phyloP scores from a whole-genome alignment of 2,888 invertebrate genomes.

The Prostheceraeus crozeri region DNA sequence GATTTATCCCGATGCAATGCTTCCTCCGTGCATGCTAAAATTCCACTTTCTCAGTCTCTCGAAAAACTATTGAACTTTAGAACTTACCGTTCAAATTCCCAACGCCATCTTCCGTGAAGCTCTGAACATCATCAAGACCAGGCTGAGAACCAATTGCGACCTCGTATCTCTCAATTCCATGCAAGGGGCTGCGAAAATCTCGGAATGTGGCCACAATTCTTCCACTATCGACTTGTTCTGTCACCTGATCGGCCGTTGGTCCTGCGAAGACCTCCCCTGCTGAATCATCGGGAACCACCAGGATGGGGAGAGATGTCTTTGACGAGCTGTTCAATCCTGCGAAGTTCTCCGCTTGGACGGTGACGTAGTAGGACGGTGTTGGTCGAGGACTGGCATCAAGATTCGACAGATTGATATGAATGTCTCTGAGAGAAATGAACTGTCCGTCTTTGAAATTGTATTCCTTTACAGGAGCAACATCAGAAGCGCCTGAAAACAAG shows the following conservation, averaged over 20 bases:
- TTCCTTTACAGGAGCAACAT: too few species aligned
- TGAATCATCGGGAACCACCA: not conserved
- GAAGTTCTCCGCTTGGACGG: slow-evolving; percentile 43
- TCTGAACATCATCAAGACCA: not conserved
- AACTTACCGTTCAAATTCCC: too few species aligned
- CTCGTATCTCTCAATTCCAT: not conserved
- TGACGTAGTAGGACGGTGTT: slow-evolving; percentile 44
- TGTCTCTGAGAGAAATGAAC: slow-evolving; percentile 35
- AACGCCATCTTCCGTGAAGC: not conserved
- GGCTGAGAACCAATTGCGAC: not conserved
- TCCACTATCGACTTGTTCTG: not conserved
- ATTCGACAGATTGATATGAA: slow-evolving; percentile 40
- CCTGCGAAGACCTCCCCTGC: not conserved
- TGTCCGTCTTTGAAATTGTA: slow-evolving; percentile 42
- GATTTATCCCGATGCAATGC: too few species aligned
- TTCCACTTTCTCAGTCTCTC: too few species aligned
- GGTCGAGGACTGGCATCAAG: slow-evolving; percentile 34
- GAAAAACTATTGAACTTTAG: too few species aligned
- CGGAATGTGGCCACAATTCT: not conserved
- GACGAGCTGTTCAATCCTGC: slow-evolving; percentile 40
- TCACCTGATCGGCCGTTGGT: not conserved
- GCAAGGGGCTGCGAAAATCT: not conserved
- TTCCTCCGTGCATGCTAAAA: too few species aligned
- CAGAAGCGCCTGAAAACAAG: too few species aligned
- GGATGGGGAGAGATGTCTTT: not conserved